phyloP scores from a whole-genome alignment of 2,888 invertebrate species.

The Drosophila pseudotakahashii region DNA sequence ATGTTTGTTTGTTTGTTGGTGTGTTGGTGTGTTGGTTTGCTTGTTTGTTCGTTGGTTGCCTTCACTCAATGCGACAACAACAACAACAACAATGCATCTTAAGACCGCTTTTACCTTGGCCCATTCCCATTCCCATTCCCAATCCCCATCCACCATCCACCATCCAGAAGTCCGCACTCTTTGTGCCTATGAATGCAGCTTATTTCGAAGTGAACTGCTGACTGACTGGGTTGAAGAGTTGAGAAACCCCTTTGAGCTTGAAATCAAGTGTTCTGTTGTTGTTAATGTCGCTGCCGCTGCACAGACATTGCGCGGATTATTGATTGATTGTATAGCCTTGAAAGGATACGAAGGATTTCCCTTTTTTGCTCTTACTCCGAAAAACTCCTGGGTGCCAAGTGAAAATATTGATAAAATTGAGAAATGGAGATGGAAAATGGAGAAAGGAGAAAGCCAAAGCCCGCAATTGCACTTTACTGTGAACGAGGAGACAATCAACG shows the following conservation, averaged over 20 bases:
- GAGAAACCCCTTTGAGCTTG: slow-evolving; percentile 22
- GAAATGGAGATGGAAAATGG: background rate
- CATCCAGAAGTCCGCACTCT: slow-evolving; percentile 1
- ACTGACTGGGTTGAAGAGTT: background rate
- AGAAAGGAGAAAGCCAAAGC: slow-evolving; percentile 5
- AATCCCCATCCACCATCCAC: background rate
- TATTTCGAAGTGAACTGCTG: slow-evolving; percentile 13
- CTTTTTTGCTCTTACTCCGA: background rate
- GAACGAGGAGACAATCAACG: background rate
- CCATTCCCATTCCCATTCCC: background rate
- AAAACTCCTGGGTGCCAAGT: slow-evolving; percentile 9
- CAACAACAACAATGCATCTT: slow-evolving; percentile 27
- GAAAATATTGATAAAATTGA: slow-evolving; percentile 12
- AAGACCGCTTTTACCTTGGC: slow-evolving; percentile 10
- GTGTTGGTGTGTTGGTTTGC: slow-evolving; percentile 6
- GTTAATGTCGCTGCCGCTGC: slow-evolving; percentile 5
- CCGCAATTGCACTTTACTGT: slow-evolving; percentile 23
- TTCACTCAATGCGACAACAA: slow-evolving; percentile 15
- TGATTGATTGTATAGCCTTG: slow-evolving; percentile 38
- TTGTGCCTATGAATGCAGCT: slow-evolving; percentile 27
- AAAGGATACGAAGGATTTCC: background rate
- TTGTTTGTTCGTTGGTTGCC: background rate
- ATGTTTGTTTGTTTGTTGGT: slow-evolving; percentile 20
- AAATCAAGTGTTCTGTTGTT: slow-evolving; percentile 40
- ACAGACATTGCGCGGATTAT: slow-evolving; percentile 26